These are phyloP conservation scores for Galeopsomyia nigrocyanea DNA, from an alignment of 2,888 invertebrate species.

Conservation along the genomic window DNA sequence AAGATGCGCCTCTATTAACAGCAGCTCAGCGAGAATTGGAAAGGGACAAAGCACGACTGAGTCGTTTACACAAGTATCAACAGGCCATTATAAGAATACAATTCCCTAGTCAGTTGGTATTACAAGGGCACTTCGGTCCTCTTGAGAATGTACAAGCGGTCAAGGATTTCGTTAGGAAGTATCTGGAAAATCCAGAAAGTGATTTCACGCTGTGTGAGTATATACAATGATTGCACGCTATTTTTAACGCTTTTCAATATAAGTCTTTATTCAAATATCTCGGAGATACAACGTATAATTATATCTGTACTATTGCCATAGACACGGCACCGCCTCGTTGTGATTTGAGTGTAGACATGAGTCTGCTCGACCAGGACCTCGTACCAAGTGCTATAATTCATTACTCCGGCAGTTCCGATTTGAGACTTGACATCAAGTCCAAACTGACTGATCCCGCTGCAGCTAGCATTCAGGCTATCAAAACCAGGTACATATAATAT, in stretches of 20 bases:
- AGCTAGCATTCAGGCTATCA: constrained; percentile 78
- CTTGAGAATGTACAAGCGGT: constrained; percentile 80
- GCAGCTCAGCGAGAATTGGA: constrained; percentile 75
- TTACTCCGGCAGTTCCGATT: constrained; percentile 70
- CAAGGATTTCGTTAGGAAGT: constrained; percentile 80
- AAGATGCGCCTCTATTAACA: constrained; percentile 83
- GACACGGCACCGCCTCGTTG: constrained; percentile 89
- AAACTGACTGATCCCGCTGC: constrained; percentile 78
- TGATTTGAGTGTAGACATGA: constrained; percentile 74
- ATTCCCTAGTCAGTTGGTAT: constrained; percentile 87
- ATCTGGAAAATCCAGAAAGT: constrained; percentile 76
- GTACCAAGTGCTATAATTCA: constrained; percentile 85
- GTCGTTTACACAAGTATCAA: constrained; percentile 78
- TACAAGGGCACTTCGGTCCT: constrained; percentile 89
- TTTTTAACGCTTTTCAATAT: constrained; percentile 37
- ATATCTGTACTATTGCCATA: constrained; percentile 60
- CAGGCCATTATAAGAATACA: constrained; percentile 85
- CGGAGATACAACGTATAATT: constrained; percentile 13
- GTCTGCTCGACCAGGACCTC: constrained; percentile 80
- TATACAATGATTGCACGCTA: neutral
- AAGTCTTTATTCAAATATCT: constrained; percentile 23
- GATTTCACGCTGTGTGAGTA: constrained; percentile 86
- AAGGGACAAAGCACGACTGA: constrained; percentile 72
- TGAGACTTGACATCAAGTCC: constrained; percentile 74
- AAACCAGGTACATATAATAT: constrained; percentile 73